These are phyloP conservation scores for Pantala flavescens DNA, from an alignment of 1,140 invertebrate species.

Conservation along the genomic window DNA sequence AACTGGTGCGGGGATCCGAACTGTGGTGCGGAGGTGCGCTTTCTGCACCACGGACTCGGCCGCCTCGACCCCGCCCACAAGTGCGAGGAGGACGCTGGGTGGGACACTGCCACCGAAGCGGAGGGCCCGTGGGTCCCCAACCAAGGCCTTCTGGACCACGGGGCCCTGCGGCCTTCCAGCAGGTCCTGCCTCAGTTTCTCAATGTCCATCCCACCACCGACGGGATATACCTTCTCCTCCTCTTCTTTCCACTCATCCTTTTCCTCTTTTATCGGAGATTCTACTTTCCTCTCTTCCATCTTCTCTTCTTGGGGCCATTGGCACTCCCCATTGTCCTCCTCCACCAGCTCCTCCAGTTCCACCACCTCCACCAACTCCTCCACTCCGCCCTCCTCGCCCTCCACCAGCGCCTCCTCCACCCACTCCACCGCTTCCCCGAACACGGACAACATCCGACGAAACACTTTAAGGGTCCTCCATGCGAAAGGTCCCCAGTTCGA, in stretches of 20 bases:
- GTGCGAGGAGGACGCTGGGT: constrained; percentile 14
- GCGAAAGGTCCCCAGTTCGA: background rate
- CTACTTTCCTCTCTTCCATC: background rate
- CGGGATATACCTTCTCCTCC: constrained; percentile 12
- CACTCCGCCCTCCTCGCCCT: background rate
- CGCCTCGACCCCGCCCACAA: constrained; percentile 26
- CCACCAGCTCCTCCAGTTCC: background rate
- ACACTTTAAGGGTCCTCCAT: background rate
- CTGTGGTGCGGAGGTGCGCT: constrained; percentile 28
- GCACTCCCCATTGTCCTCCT: background rate
- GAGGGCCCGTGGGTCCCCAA: constrained; percentile 17
- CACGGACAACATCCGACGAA: background rate
- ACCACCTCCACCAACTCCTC: background rate
- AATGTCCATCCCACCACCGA: constrained; percentile 24
- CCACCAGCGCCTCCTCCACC: background rate
- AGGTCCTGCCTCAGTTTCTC: constrained; percentile 26
- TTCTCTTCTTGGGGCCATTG: background rate
- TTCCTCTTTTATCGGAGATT: background rate
- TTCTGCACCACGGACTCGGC: constrained; percentile 25
- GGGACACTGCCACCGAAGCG: background rate
- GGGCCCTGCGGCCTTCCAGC: constrained; percentile 23
- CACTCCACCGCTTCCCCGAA: background rate
- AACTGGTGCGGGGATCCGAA: constrained; percentile 21
- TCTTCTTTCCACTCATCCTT: background rate
- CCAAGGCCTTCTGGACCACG: constrained; percentile 25